Base-by-base conservation (phyloP, 1,140 invertebrate genomes). In the Leucophenga varia region DNA sequence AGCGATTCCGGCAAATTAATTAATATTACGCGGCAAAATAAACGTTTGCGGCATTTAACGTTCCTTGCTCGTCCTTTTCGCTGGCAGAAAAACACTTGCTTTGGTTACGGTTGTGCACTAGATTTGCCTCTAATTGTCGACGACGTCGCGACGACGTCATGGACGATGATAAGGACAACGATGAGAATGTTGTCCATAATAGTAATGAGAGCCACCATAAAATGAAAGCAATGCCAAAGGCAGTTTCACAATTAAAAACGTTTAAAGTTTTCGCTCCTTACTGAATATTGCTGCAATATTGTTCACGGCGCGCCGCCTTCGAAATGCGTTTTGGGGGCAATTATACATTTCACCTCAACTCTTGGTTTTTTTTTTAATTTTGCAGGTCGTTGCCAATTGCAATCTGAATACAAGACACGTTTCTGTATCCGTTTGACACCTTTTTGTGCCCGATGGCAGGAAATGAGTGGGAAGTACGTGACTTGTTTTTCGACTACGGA, bases 1-100 rank as follows among this genome's bases (percentile, higher is more conserved):
- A n/a, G n/a, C n/a, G 50, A 67, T 67, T 63, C 63, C 63, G 63
- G 64, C 63, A 67, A 67, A 67, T 67, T 67, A 67, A 67, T 67
- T 67, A 67, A 67, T 63, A 67, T 67, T 54, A 38, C 56, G 63
- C 50, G 43, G 52, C 45, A 9, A 34, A 14, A 14, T 34, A n/a
- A 36, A 52, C 35, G 35, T 51, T 43, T 37, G 25, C 28, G 38
- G 53, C 42, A 22, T 48, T 51, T 35, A 16, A 28, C 20, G 43
- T 43, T 30, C 32, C 46, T 38, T 41, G 28, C 17, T 47, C 50
- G 35, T 46, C 9, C 14, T 46, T 28, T 32, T 40, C 36, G 39
- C n/a, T n/a, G n/a, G n/a, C n/a, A n/a, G n/a, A n/a, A n/a, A n/a
- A n/a, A n/a, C n/a, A 40, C 19, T 34, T 47, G 38, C 46, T 56